These are phyloP conservation scores for Callyntrura guangdongensis DNA, from an alignment of 2,888 invertebrate genomes.

Conservation along the genomic window DNA sequence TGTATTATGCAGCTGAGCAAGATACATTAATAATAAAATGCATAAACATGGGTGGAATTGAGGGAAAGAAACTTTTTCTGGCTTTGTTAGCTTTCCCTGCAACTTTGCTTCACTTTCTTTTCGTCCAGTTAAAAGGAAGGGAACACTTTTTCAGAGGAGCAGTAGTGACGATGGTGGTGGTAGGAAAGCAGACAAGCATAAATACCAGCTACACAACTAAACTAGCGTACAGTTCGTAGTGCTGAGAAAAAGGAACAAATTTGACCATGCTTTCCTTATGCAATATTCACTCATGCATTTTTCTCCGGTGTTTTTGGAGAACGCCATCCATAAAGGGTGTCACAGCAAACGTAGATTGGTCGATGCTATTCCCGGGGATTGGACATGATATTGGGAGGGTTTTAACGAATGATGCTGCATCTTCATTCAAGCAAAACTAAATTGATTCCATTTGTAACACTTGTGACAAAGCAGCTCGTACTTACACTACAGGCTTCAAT, in stretches of 20 bases:
- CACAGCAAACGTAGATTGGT: not conserved
- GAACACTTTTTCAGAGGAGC: not conserved
- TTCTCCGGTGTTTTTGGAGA: not conserved
- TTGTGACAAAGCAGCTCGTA: not conserved
- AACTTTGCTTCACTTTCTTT: slow-evolving; percentile 19
- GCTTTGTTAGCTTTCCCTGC: slow-evolving; percentile 17
- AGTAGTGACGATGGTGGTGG: slow-evolving; percentile 6
- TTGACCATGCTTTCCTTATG: not conserved
- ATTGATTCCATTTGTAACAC: slow-evolving; percentile 18
- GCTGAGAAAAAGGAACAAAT: not conserved
- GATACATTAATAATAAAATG: slow-evolving; percentile 8
- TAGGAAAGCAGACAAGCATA: not conserved
- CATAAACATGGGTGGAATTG: slow-evolving; percentile 19
- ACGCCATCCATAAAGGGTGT: slow-evolving; percentile 5
- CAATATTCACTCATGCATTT: not conserved
- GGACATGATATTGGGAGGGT: not conserved
- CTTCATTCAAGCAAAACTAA: slow-evolving; percentile 14
- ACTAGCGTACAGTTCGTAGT: not conserved
- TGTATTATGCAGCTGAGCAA: slow-evolving; percentile 20
- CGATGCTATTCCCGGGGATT: not conserved
- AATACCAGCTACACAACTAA: not conserved
- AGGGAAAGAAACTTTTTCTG: slow-evolving; percentile 4
- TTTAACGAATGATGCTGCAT: slow-evolving; percentile 31
- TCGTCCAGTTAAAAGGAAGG: not conserved
- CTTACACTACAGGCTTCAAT: too few relatives aligned